A percentile compares a stretch with the other conserved stretches of the same genome.
These are phyloP conservation scores for Chymomyza procnemis DNA, from an alignment of 2,888 invertebrate genomes.

Conservation along the genomic window DNA sequence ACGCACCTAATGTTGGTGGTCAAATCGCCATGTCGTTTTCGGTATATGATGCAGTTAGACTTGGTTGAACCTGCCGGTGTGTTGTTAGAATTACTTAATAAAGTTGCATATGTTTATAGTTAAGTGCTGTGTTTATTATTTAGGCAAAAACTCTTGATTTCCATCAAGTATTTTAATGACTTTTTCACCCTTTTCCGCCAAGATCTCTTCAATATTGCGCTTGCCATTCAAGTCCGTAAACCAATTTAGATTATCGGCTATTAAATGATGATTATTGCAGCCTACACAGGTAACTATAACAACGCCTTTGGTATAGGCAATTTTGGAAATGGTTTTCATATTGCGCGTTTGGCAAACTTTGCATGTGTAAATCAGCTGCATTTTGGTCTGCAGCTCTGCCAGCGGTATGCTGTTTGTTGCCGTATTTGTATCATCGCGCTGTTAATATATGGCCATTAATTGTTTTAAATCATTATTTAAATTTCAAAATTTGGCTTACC, in stretches of 20 bases:
- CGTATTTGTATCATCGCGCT: conserved; percentile 12
- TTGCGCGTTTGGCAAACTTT: conserved; percentile 90
- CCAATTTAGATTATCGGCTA: conserved; percentile 98
- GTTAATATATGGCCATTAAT: not conserved
- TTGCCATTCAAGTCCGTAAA: conserved; percentile 88
- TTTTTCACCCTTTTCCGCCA: conserved; percentile 91
- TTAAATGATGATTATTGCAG: conserved; percentile 93
- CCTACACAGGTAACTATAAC: conserved; percentile 94
- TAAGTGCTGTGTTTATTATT: conserved; percentile 22
- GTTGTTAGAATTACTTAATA: conserved; percentile 51
- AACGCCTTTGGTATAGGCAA: conserved; percentile 91
- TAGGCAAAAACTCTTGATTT: conserved; percentile 47
- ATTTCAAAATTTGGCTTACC: not conserved
- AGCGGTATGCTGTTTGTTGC: conserved; percentile 51
- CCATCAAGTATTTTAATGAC: conserved; percentile 81
- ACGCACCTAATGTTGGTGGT: conserved; percentile 46
- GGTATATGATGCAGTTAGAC: conserved; percentile 30
- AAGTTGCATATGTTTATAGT: conserved; percentile 58
- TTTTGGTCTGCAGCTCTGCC: conserved; percentile 79
- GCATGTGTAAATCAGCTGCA: conserved; percentile 90
- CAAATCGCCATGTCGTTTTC: conserved; percentile 49
- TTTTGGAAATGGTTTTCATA: conserved; percentile 89
- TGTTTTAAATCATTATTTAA: not conserved
- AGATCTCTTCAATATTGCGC: conserved; percentile 93
- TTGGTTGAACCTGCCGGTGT: conserved; percentile 17